Conservation (phyloP, 2,888 invertebrate species). For the Torymus texanus region DNA sequence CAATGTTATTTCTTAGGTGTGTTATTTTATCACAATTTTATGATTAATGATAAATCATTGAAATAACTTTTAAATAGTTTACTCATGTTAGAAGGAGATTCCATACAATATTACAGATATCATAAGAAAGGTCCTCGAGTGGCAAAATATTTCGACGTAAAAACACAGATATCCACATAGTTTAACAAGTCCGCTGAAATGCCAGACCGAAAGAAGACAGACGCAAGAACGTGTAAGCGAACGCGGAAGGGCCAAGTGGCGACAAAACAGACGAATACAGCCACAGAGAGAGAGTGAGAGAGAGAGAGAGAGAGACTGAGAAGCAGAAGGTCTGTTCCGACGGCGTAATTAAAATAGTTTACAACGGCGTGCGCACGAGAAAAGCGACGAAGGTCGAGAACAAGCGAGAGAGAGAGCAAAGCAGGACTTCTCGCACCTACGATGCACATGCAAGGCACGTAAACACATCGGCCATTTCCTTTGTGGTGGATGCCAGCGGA, state of each 20-base stretch:
- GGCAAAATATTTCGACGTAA: too few relatives aligned
- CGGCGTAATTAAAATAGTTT: constrained; percentile 60
- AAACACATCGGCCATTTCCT: constrained; percentile 65
- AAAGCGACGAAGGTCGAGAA: background rate
- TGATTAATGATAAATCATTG: too few relatives aligned
- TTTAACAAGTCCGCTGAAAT: too few relatives aligned
- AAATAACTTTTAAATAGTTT: too few relatives aligned
- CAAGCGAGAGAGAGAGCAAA: background rate
- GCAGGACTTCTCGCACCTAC: background rate
- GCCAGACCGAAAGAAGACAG: too few relatives aligned
- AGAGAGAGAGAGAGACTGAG: background rate
- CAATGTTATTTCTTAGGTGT: too few relatives aligned
- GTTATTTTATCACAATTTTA: too few relatives aligned
- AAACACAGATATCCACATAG: too few relatives aligned
- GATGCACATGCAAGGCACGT: constrained; percentile 62
- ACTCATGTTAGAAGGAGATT: too few relatives aligned
- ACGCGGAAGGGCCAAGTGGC: background rate
- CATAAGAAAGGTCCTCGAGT: too few relatives aligned
- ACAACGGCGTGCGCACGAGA: constrained; percentile 14
- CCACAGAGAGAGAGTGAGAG: background rate
- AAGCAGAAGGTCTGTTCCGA: constrained; percentile 16
- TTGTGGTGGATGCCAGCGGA: constrained; percentile 63
- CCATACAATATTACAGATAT: too few relatives aligned
- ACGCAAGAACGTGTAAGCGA: background rate
- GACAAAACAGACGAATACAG: background rate